A percentile compares a stretch with the other conserved stretches of the same genome.
phyloP scores from a whole-genome alignment of 2,797 vertebrate genomes.

The Myotis daubentonii region DNA sequence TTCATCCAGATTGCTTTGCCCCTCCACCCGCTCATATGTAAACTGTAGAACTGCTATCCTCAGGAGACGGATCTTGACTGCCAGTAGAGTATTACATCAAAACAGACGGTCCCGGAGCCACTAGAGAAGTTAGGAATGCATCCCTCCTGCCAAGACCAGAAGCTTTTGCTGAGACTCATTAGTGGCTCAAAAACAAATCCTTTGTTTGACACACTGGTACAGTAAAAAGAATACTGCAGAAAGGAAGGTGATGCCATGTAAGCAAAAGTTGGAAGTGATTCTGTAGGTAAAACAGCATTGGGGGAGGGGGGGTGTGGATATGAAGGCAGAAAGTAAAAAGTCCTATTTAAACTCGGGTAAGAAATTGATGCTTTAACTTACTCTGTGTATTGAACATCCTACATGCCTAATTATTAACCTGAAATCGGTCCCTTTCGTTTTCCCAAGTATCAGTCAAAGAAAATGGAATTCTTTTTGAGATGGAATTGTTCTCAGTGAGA shows the following conservation, averaged over 20 bases:
- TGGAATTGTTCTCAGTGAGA: not conserved
- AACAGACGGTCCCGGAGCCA: not conserved
- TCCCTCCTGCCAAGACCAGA: not conserved
- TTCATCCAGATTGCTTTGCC: not conserved
- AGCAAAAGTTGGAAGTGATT: not conserved
- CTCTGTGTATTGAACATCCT: not conserved
- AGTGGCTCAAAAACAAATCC: not conserved
- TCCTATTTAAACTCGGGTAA: not conserved
- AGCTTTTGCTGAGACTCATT: not conserved
- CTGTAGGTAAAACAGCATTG: not conserved
- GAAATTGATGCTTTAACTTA: not conserved
- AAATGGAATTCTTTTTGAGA: constrained; percentile 5
- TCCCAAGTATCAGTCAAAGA: constrained; percentile 4
- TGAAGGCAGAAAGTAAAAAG: not conserved
- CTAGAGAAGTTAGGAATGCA: not conserved
- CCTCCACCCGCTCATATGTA: not conserved
- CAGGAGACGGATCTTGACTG: not conserved
- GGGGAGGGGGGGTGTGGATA: not conserved
- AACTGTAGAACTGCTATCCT: not conserved
- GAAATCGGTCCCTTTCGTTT: not conserved
- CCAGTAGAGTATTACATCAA: not conserved
- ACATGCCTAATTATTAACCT: not conserved
- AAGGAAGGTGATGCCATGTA: not conserved
- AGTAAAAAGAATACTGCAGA: not conserved
- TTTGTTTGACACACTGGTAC: not conserved